phyloP scores from a whole-genome alignment of 2,888 invertebrate genomes.

The Lomographa bimaculata region DNA sequence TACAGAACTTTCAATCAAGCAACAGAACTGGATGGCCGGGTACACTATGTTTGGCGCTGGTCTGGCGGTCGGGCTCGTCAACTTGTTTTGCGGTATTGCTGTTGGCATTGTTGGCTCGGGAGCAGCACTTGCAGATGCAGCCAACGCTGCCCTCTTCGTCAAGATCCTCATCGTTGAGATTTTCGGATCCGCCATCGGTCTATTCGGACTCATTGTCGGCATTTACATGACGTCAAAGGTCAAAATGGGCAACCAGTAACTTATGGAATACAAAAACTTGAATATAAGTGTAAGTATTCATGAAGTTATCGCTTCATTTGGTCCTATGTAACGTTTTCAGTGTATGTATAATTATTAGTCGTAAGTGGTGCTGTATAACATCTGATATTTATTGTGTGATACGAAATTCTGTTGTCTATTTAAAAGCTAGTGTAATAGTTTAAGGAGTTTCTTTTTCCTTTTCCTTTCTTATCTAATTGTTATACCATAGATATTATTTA shows the following conservation, averaged over 20 bases:
- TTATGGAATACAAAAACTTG: conserved; percentile 59
- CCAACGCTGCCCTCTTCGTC: conserved; percentile 97
- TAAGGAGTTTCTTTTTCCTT: too few species aligned
- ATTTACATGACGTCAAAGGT: conserved; percentile 95
- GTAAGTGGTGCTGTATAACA: conserved; percentile 22
- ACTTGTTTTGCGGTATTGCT: conserved; percentile 96
- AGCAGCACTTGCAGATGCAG: conserved; percentile 98
- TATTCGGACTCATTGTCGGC: conserved; percentile 99
- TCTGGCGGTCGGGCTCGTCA: conserved; percentile 96
- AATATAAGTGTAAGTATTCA: conserved; percentile 72
- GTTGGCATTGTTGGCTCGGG: conserved; percentile 99
- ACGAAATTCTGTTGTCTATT: conserved; percentile 2
- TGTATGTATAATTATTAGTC: conserved; percentile 16
- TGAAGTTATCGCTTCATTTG: conserved; percentile 28
- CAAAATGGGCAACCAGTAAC: conserved; percentile 88
- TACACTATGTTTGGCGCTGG: conserved; percentile 99
- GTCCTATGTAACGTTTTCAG: conserved; percentile 21
- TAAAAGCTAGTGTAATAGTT: too few species aligned
- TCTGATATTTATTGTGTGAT: conserved; percentile 13
- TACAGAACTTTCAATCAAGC: conserved; percentile 64
- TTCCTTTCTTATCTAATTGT: too few species aligned
- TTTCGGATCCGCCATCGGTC: conserved; percentile 99
- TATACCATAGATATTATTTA: background rate
- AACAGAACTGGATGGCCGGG: conserved; percentile 92
- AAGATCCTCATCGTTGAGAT: conserved; percentile 99